Evolutionary conservation across 2,888 invertebrate species (phyloP).

Genomic region (Orthosia cruda): DNA sequence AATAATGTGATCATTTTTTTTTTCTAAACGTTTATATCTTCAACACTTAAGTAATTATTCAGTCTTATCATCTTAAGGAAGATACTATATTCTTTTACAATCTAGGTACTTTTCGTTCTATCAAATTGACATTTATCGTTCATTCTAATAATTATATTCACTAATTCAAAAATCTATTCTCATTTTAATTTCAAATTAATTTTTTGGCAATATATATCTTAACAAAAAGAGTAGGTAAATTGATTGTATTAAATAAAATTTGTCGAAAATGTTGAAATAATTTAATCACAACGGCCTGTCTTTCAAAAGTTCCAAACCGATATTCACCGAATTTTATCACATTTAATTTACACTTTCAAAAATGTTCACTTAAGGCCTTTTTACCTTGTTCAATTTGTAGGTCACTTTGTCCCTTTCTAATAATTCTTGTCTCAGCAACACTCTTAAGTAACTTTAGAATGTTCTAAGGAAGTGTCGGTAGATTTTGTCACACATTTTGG

Average conservation of each 20-base stretch:
- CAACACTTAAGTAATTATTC: conserved; percentile 78
- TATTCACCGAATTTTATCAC: conserved; percentile 62
- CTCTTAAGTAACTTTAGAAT: too few relatives aligned
- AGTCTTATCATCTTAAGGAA: conserved; percentile 83
- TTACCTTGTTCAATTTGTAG: conserved; percentile 30
- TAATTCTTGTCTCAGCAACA: too few relatives aligned
- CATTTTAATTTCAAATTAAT: conserved; percentile 23
- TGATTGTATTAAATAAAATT: conserved; percentile 9
- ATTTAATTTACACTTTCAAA: conserved; percentile 47
- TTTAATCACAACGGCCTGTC: conserved; percentile 60
- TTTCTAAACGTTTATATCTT: conserved; percentile 67
- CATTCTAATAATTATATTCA: conserved; percentile 50
- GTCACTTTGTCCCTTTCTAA: too few relatives aligned
- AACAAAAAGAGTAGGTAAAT: conserved; percentile 8
- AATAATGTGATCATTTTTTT: conserved; percentile 58
- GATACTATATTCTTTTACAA: conserved; percentile 73
- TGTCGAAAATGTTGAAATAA: conserved; percentile 19
- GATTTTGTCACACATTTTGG: too few relatives aligned
- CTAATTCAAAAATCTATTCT: conserved; percentile 34
- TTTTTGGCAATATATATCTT: conserved; percentile 1
- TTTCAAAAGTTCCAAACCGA: conserved; percentile 59
- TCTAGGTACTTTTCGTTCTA: conserved; percentile 65
- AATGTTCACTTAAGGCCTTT: conserved; percentile 31
- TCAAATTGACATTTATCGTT: conserved; percentile 78
- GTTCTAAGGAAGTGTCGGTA: too few relatives aligned